These are phyloP conservation scores for Penaeus indicus DNA, from an alignment of 1,140 invertebrate species.

Conservation along the genomic window DNA sequence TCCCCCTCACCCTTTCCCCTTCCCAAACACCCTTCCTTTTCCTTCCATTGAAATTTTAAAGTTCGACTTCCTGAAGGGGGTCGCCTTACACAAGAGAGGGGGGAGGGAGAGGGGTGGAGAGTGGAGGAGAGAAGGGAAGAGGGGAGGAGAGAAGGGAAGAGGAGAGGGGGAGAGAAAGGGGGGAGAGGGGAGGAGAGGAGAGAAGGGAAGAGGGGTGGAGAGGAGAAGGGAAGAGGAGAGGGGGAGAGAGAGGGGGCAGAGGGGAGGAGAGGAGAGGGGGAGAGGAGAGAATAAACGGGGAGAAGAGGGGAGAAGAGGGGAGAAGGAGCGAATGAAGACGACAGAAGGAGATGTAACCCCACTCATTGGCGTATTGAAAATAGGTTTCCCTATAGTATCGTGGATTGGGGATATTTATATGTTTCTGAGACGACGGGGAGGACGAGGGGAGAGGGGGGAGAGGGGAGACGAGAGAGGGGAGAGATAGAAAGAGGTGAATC, in stretches of 20 bases:
- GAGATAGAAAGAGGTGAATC: background rate
- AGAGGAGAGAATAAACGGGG: too few relatives aligned
- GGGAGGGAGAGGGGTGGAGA: background rate
- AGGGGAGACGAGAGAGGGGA: background rate
- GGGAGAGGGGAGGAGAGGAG: too few relatives aligned
- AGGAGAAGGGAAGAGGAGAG: background rate
- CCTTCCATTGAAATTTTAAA: constrained; percentile 33
- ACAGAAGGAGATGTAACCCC: background rate
- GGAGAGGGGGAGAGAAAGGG: background rate
- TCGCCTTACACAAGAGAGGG: too few relatives aligned
- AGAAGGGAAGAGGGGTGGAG: too few relatives aligned
- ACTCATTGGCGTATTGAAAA: too few relatives aligned
- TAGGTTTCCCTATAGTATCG: too few relatives aligned
- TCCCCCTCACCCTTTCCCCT: background rate
- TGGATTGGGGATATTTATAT: too few relatives aligned
- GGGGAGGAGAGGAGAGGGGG: background rate
- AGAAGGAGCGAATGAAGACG: background rate
- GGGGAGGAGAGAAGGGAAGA: background rate
- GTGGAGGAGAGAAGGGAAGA: background rate
- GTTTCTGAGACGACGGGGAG: background rate
- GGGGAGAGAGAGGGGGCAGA: too few relatives aligned
- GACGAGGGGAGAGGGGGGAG: background rate
- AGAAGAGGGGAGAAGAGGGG: background rate
- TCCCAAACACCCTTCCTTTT: background rate
- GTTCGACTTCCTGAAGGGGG: too few relatives aligned